A percentile compares a stretch with the other conserved stretches of the same genome.
These are phyloP conservation scores for Rhingia rostrata DNA, from an alignment of 2,888 invertebrate genomes.

Conservation along the genomic window DNA sequence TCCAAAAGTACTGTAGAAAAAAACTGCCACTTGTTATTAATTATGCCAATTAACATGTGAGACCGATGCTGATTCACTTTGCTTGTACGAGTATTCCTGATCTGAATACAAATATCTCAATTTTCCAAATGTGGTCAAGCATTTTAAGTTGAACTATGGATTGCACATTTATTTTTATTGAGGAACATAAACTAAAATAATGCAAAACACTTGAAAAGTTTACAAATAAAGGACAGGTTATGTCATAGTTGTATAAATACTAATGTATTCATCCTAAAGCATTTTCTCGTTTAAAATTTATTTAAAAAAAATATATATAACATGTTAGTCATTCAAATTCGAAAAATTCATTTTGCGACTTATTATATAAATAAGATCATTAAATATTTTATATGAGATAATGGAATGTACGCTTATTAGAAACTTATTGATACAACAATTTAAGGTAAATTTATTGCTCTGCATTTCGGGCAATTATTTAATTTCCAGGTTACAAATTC, in stretches of 20 bases:
- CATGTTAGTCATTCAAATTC: too few relatives aligned
- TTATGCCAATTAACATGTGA: conserved; percentile 20
- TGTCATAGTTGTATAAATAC: neutral
- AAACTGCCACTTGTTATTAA: neutral
- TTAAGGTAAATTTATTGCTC: too few relatives aligned
- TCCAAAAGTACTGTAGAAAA: too few relatives aligned
- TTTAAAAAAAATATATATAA: neutral
- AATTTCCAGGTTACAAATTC: too few relatives aligned
- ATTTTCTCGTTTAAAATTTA: too few relatives aligned
- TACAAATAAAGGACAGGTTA: conserved; percentile 8
- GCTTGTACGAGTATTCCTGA: neutral
- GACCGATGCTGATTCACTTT: conserved; percentile 9
- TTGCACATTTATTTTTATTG: neutral
- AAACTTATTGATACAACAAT: too few relatives aligned
- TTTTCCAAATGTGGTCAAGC: conserved; percentile 27
- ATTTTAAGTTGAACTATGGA: conserved; percentile 22
- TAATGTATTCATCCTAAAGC: too few relatives aligned
- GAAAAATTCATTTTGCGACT: too few relatives aligned
- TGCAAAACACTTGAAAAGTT: neutral
- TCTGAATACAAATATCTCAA: conserved; percentile 32
- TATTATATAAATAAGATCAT: too few relatives aligned
- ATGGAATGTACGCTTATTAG: too few relatives aligned
- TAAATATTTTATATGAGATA: too few relatives aligned
- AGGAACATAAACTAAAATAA: neutral
- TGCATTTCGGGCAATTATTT: too few relatives aligned